Conservation (phyloP, 1,140 invertebrate genomes). For the Lepidurus couesii region DNA sequence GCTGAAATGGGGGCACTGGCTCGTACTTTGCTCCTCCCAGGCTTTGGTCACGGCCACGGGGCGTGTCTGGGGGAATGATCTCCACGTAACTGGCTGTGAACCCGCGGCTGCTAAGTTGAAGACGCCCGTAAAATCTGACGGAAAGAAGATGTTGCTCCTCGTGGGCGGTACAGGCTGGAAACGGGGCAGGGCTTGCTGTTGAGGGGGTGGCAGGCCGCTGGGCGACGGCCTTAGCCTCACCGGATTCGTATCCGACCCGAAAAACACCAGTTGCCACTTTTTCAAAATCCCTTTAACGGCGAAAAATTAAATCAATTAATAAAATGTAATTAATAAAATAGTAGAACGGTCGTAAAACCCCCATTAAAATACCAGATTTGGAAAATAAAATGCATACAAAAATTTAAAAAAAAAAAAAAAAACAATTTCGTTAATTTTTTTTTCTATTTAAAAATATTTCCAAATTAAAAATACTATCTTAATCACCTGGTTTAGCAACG, state of each 20-base stretch:
- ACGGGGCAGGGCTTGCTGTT: neutral
- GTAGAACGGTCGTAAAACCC: neutral
- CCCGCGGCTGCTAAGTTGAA: conserved; percentile 34
- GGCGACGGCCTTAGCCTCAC: conserved; percentile 55
- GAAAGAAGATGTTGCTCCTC: neutral
- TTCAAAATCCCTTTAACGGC: conserved; percentile 60
- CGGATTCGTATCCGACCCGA: conserved; percentile 77
- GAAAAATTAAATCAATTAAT: conserved; percentile 30
- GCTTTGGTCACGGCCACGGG: neutral
- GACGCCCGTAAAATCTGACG: conserved; percentile 30
- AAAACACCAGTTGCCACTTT: conserved; percentile 89
- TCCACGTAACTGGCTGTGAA: conserved; percentile 35
- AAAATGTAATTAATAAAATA: conserved; percentile 22
- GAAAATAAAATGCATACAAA: conserved; percentile 12
- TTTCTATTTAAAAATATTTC: too few relatives aligned
- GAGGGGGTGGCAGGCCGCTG: conserved; percentile 45
- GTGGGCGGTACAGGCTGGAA: neutral
- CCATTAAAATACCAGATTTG: neutral
- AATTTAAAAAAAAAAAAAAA: neutral
- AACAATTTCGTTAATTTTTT: too few relatives aligned
- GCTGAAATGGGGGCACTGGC: neutral
- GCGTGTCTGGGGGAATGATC: neutral
- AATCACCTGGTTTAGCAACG: conserved; percentile 68
- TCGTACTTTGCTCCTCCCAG: neutral
- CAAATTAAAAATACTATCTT: neutral